Evolutionary conservation across 2,888 invertebrate species (phyloP), one percentile per base, ranked within the genome.

Genomic region (Scaptodrosophila latifasciaeformis): DNA sequence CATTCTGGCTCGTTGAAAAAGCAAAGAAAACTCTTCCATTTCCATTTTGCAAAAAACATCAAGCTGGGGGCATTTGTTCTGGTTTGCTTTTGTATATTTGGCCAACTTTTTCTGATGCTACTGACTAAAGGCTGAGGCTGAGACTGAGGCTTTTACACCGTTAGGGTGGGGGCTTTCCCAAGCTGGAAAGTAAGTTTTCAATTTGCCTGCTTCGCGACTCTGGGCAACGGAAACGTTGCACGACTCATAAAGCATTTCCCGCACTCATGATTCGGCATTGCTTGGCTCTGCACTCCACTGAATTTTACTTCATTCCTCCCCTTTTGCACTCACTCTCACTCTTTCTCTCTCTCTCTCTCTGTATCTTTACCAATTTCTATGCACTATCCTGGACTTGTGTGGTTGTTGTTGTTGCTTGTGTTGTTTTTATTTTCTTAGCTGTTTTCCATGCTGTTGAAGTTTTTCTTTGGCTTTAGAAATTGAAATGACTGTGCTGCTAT

Each of bases 231-330:
- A 49, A 49, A 40, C 49, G 27, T 46, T 46, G 21, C 44, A 4
- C 40, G 24, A 59, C 58, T 70, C 77, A 76, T 81, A 76, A 76
- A 79, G 77, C 72, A 68, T 71, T 76, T 81, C 72, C 75, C 65
- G 81, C 77, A 81, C 80, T 76, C 72, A 58, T 63, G 76, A 64
- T 67, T 62, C 68, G 71, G 31, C 43, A 12, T n/a, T n/a, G n/a
- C n/a, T n/a, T n/a, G n/a, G n/a, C 18, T 15, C 35, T 65, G 62
- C 70, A 50, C 39, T 39, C 7, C 12, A 34, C n/a, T 46, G 10
- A 2, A 34, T 45, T 54, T 47, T 13, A 17, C n/a, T 34, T 46
- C 10, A 4, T 21, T 12, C 34, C 19, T 30, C 30, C 21, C 13
- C 2, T 19, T 2, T 34, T 46, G 6, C 24, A 24, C 2, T 17